Evolutionary conservation across 2,888 invertebrate species (phyloP), one percentile per base, ranked within the genome.

Genomic region (Leptopilina drosophilae): DNA sequence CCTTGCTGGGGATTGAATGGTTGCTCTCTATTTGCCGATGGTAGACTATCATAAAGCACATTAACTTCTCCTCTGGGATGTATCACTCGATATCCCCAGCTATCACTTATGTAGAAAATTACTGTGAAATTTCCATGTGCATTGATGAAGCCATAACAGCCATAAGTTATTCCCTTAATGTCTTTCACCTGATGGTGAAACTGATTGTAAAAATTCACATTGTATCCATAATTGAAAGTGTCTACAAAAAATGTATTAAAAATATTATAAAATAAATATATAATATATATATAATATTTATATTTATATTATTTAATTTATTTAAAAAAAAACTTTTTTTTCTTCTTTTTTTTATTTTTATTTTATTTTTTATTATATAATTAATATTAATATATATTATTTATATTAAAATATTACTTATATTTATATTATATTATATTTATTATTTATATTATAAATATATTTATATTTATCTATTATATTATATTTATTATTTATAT

Each of bases 181-280:
- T 95, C 96, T 79, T 95, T 94, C 80, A 94, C 95, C 92, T 96
- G 96, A 88, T 96, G 96, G 90, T 96, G 96, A 89, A 96, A 96
- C 92, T 96, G 96, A 9, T 90, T 90, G 87, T 94, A 94, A 4
- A 95, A 95, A 78, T 94, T 95, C 77, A 96, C 94, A 89, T 96
- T 95, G 90, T 96, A 96, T 81, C 96, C 96, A 89, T 95, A 96
- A 88, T 95, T 95, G 89, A 96, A 96, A 82, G 95, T 94, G 91
- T 93, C 96, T 95, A 88, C 66, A 90, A 20, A 20, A 20, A 20
- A 20, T 20, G 1, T 20, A 20, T 20, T 20, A 20, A 20, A 1
- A 20, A 20, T 20, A 20, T 20, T 20, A n/a, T n/a, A n/a, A n/a
- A n/a, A n/a, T n/a, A n/a, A n/a, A n/a, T n/a, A n/a, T n/a, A n/a